phyloP scores from a whole-genome alignment of 64 coral and sea anemone species.

The Montipora cactus region DNA sequence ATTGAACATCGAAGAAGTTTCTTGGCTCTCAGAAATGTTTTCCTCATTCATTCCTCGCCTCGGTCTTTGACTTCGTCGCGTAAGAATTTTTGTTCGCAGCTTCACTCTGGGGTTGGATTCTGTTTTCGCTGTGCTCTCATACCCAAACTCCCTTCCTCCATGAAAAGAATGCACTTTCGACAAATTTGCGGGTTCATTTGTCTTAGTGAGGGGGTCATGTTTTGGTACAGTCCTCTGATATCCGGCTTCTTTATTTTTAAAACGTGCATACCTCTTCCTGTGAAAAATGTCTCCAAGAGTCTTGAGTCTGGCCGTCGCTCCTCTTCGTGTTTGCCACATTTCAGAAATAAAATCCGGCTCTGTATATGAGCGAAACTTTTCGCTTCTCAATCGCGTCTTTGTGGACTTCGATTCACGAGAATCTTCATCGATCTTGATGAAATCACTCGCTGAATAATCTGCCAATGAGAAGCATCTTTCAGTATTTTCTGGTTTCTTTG shows the following conservation, averaged over 20 bases:
- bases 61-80: conserved; percentile 21
- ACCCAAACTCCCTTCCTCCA: neutral
- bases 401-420: too few species aligned
- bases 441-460: neutral
- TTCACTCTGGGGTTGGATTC: neutral
- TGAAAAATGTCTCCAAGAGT: neutral
- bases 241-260: neutral
- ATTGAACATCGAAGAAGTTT: neutral
- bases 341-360: conserved; percentile 2
- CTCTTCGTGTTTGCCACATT: conserved; percentile 20
- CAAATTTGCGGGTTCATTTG: neutral
- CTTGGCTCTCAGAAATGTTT: neutral
- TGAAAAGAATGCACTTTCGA: neutral
- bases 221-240: neutral
- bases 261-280: conserved; percentile 4
- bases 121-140: neutral
- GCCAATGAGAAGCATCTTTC: neutral
- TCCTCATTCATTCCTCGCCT: neutral
- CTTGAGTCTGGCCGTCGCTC: neutral
- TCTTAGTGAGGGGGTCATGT: neutral
- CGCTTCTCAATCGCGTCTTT: neutral
- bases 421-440: neutral
- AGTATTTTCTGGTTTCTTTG: neutral
- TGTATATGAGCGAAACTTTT: neutral
- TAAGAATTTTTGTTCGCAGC: neutral